These are phyloP conservation scores for Naja naja DNA, from an alignment of 2,113 vertebrate species.

Conservation along the genomic window DNA sequence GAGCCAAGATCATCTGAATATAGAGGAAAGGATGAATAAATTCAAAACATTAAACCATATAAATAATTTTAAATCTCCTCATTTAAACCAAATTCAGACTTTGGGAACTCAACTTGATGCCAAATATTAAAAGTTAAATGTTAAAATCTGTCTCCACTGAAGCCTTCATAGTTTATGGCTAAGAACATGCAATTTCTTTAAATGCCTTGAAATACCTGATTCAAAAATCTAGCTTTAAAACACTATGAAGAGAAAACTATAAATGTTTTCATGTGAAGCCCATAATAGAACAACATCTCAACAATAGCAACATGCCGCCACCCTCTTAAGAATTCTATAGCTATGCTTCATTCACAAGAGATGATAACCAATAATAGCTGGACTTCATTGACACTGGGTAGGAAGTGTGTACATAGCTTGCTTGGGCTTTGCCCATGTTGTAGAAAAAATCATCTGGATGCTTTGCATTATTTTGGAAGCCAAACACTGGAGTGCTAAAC, in stretches of 20 bases:
- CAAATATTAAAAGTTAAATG: neutral
- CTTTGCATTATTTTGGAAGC: constrained; percentile 11
- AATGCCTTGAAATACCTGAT: neutral
- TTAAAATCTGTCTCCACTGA: neutral
- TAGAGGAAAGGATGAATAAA: neutral
- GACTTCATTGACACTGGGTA: neutral
- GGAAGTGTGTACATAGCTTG: neutral
- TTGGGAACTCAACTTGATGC: neutral
- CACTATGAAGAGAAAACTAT: neutral
- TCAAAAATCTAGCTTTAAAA: neutral
- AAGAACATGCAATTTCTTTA: neutral
- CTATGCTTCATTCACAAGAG: neutral
- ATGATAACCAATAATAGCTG: neutral
- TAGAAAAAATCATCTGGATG: constrained; percentile 19
- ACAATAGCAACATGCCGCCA: neutral
- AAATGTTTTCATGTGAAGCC: neutral
- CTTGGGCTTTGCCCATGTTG: neutral
- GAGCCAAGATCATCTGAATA: neutral
- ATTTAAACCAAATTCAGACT: neutral
- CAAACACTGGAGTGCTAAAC: constrained; percentile 21
- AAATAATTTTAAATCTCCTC: neutral
- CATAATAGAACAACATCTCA: neutral
- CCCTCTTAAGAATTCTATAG: neutral
- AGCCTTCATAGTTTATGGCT: neutral
- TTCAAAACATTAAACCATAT: neutral